Conservation (phyloP, 2,113 vertebrate genomes). For the Vidua chalybeata region DNA sequence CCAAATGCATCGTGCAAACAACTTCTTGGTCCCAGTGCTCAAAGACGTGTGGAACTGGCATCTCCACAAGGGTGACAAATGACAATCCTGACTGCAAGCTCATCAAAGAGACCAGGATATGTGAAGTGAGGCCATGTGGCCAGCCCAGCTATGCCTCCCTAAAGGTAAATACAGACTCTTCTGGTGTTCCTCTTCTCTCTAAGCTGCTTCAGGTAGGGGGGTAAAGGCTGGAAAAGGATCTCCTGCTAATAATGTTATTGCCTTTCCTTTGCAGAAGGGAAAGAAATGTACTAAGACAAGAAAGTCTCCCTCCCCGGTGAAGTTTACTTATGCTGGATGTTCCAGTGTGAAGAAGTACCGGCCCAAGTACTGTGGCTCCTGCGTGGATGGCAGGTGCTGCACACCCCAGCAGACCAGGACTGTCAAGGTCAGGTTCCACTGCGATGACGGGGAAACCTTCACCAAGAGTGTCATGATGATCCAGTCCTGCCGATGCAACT, state of each 20-base stretch:
- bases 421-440: constrained; percentile 92
- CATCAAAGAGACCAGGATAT: constrained; percentile 93
- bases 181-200: not conserved
- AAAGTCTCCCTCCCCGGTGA: constrained; percentile 84
- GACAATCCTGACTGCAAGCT: constrained; percentile 93
- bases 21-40: constrained; percentile 98
- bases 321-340: constrained; percentile 91
- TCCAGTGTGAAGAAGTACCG: constrained; percentile 94
- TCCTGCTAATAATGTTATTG: not conserved
- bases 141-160: constrained; percentile 85
- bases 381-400: constrained; percentile 94
- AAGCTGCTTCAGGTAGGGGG: not conserved
- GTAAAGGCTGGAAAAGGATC: not conserved
- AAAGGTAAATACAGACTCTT: constrained; percentile 81
- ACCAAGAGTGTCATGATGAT: constrained; percentile 98
- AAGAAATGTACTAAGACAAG: constrained; percentile 95
- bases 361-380: constrained; percentile 93
- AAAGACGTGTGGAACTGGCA: constrained; percentile 93
- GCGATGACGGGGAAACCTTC: constrained; percentile 94
- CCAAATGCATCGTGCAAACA: constrained; percentile 95
- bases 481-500: constrained; percentile 95
- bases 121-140: constrained; percentile 93
- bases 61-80: constrained; percentile 96
- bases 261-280: constrained; percentile 84
- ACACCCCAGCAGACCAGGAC: constrained; percentile 92